phyloP scores from a whole-genome alignment of 2,113 vertebrate species.

The Benthochromis sp. region DNA sequence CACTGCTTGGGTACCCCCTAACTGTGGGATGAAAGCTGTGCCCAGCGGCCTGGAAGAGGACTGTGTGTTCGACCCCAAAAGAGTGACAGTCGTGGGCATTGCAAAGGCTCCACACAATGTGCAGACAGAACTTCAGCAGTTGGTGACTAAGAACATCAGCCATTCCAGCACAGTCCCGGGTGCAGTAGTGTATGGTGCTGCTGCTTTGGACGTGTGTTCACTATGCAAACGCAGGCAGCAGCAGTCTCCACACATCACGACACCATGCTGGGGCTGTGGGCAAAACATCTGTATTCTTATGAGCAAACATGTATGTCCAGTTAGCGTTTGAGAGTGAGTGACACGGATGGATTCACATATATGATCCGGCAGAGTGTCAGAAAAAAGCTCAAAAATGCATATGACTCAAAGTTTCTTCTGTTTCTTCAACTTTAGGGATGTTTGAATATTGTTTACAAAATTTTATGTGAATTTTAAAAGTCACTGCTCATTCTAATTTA shows the following conservation, averaged over 20 bases:
- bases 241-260: constrained; percentile 18
- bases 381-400: neutral
- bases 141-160: neutral
- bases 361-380: neutral
- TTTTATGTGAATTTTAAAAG: neutral
- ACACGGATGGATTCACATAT: neutral
- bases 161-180: neutral
- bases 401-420: neutral
- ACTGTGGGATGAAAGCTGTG: constrained; percentile 8
- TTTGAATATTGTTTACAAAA: neutral
- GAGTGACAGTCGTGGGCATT: neutral
- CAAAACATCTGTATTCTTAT: constrained; percentile 55
- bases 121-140: constrained; percentile 28
- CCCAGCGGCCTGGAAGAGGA: neutral
- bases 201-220: neutral
- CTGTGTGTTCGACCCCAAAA: neutral
- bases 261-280: constrained; percentile 62
- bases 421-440: neutral
- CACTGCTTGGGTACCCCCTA: constrained; percentile 66
- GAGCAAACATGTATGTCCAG: constrained; percentile 37
- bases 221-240: constrained; percentile 38
- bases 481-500: neutral
- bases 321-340: neutral
- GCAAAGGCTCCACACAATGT: neutral
- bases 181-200: neutral